A percentile compares a stretch with the other conserved stretches of the same genome.
Conservation (phyloP, 30 jellyfish, hydroid and myxozoan species). For the Pseudorhiza aurosa region DNA sequence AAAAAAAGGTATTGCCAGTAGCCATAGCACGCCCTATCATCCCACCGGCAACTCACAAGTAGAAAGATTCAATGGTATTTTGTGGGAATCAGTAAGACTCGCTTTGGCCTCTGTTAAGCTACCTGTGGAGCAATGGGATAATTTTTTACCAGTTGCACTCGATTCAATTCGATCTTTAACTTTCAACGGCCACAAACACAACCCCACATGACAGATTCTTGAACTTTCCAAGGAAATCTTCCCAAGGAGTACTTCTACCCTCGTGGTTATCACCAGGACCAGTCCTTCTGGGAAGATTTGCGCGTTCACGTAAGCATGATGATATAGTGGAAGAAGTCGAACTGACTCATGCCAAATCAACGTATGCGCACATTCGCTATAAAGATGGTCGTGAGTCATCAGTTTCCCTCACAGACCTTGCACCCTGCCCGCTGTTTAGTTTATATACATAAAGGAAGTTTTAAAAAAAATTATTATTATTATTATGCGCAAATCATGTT, state of each 20-base stretch:
- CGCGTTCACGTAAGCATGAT: constrained; percentile 53
- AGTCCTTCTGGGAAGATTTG: constrained; percentile 52
- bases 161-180: constrained; percentile 82
- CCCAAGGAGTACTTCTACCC: constrained; percentile 56
- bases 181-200: constrained; percentile 74
- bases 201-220: constrained; percentile 78
- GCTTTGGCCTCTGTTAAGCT: constrained; percentile 50
- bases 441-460: too few relatives aligned
- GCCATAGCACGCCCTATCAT: constrained; percentile 59
- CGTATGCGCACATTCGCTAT: constrained; percentile 67
- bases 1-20: constrained; percentile 39
- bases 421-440: constrained; percentile 51
- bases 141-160: constrained; percentile 72
- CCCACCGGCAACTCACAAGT: constrained; percentile 68
- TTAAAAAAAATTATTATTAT: too few relatives aligned
- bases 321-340: constrained; percentile 66
- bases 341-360: constrained; percentile 67
- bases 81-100: constrained; percentile 60
- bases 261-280: constrained; percentile 81
- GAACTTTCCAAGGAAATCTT: constrained; percentile 57
- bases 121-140: constrained; percentile 58
- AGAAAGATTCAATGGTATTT: constrained; percentile 53
- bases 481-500: too few relatives aligned
- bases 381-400: constrained; percentile 78
- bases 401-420: constrained; percentile 65